A percentile compares a stretch with the other conserved stretches of the same genome.
These are phyloP conservation scores for Apocheima hispidaria DNA, from an alignment of 2,888 invertebrate genomes.

Conservation along the genomic window DNA sequence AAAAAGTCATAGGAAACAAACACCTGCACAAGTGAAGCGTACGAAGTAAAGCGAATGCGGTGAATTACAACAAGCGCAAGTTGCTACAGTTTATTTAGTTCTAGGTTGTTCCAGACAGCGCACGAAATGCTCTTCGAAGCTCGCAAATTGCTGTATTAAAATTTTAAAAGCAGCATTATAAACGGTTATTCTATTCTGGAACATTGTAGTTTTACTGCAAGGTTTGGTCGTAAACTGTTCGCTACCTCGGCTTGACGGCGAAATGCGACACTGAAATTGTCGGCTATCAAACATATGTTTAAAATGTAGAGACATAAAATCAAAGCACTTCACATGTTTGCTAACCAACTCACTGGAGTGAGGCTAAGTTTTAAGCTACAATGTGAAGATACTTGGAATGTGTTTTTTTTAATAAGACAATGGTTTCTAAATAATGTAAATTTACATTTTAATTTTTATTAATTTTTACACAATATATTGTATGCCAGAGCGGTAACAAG, in stretches of 20 bases:
- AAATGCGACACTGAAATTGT: conserved; percentile 47
- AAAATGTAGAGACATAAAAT: conserved; percentile 19
- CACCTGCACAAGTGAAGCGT: conserved; percentile 48
- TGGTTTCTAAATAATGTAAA: too few species aligned
- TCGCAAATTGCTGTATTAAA: conserved; percentile 73
- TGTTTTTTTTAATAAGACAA: too few species aligned
- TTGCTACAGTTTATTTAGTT: conserved; percentile 9
- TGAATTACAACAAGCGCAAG: conserved; percentile 49
- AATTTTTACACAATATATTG: too few species aligned
- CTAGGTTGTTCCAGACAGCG: conserved; percentile 35
- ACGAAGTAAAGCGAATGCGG: conserved; percentile 28
- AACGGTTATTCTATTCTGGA: conserved; percentile 59
- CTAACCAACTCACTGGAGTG: conserved; percentile 9
- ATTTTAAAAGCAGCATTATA: conserved; percentile 70
- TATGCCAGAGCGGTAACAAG: background rate
- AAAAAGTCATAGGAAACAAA: conserved; percentile 55
- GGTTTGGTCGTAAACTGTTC: conserved; percentile 65
- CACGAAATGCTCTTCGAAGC: conserved; percentile 52
- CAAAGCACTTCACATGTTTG: conserved; percentile 19
- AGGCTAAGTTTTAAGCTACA: background rate
- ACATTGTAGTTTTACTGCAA: conserved; percentile 68
- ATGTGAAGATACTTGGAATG: background rate
- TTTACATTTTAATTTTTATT: too few species aligned
- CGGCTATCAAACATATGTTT: conserved; percentile 26
- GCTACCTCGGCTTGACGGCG: conserved; percentile 41